Evolutionary conservation across 2,113 vertebrate species (phyloP).

Genomic region (Cyprinodon brontotheroides): DNA sequence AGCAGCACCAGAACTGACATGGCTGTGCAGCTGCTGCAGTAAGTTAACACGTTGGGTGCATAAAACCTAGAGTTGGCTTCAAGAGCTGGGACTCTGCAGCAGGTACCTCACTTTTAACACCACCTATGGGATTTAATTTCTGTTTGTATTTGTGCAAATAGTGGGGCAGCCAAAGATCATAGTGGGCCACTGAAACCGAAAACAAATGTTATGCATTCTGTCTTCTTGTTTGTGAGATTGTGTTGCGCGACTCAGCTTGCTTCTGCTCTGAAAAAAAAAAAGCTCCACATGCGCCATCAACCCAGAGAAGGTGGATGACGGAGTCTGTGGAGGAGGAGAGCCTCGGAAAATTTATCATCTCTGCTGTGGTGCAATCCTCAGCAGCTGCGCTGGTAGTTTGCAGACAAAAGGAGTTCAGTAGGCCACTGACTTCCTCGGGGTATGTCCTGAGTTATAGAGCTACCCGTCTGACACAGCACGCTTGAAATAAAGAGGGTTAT

Average conservation of each 20-base stretch:
- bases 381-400: constrained; percentile 8
- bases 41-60: constrained; percentile 4
- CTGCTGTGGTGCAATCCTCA: constrained; percentile 47
- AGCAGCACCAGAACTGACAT: constrained; percentile 11
- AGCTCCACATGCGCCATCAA: constrained; percentile 31
- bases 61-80: constrained; percentile 11
- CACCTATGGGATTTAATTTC: background rate
- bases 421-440: constrained; percentile 16
- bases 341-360: constrained; percentile 56
- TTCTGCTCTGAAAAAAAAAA: constrained; percentile 37
- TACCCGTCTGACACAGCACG: constrained; percentile 2
- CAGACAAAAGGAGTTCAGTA: constrained; percentile 27
- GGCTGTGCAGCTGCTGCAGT: constrained; percentile 3
- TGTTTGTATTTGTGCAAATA: constrained; percentile 12
- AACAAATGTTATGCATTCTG: constrained; percentile 9
- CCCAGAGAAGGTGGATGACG: constrained; percentile 39
- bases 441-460: constrained; percentile 4
- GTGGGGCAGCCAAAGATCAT: constrained; percentile 33
- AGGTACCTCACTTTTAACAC: constrained; percentile 16
- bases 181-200: constrained; percentile 22
- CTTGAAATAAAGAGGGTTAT: constrained; percentile 16
- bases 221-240: constrained; percentile 8
- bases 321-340: constrained; percentile 19
- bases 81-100: constrained; percentile 59
- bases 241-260: constrained; percentile 4